Evolutionary conservation across 2,113 vertebrate species (phyloP).

Genomic region (Siphamia tubifer): DNA sequence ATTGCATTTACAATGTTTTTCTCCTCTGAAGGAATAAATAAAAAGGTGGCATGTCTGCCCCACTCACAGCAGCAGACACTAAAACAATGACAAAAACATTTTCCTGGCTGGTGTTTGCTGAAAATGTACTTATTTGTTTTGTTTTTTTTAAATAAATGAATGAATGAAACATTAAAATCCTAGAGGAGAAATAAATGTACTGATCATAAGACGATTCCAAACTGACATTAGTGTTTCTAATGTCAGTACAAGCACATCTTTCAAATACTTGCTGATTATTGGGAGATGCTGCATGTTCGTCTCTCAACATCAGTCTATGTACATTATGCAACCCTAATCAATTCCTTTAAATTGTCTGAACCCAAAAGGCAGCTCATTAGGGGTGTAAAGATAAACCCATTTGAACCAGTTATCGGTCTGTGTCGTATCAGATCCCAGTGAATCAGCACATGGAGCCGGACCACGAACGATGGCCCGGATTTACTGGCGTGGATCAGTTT

Average conservation of each 20-base stretch:
- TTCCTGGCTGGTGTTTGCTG: neutral
- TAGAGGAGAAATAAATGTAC: neutral
- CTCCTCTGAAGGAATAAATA: slow-evolving; percentile 1
- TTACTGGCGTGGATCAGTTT: no score
- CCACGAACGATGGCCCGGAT: no score
- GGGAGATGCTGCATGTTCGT: no score
- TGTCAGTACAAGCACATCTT: neutral
- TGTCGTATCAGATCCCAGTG: no score
- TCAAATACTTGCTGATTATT: no score
- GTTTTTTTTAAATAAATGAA: no score
- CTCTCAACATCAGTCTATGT: neutral
- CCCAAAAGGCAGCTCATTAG: slow-evolving; percentile 1
- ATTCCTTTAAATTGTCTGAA: slow-evolving; percentile 5
- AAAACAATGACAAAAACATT: neutral
- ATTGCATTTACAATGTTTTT: slow-evolving; percentile 3
- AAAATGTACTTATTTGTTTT: no score
- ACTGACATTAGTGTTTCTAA: neutral
- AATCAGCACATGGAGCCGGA: no score
- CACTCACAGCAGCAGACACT: neutral
- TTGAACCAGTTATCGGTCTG: no score
- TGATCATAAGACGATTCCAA: neutral
- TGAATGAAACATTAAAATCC: neutral
- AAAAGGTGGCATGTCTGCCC: neutral
- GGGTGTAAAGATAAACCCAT: no score
- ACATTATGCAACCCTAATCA: neutral